Base-by-base conservation (phyloP, 2,797 vertebrate species). In the Serranus cabrilla region DNA sequence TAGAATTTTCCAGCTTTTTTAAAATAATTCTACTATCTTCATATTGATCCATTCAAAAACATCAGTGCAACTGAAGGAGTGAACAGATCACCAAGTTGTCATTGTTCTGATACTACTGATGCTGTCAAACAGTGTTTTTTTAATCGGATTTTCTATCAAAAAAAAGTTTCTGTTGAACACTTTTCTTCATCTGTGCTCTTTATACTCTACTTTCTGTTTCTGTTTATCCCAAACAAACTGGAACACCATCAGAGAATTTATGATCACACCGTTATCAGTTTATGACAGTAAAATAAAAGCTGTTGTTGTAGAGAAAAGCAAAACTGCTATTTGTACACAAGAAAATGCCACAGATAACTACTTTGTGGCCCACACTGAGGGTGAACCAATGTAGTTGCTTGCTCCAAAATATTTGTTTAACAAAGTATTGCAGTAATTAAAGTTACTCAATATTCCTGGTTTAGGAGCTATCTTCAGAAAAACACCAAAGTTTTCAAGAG, bases 81-180 rank as follows among this genome's bases (percentile, higher is more conserved):
- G 11, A 46, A 39, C 17, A 1, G 12, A 34, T 37, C 20, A 23
- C 2, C 5, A n/a, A 14, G 37, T 17, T 43, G 23, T 5, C 7
- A 18, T 39, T 14, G 37, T 59, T 57, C 37, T 61, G 14, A 20
- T 54, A 47, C 11, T 61, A 57, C 13, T 5, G 2, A 27, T 11
- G 13, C 14, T 34, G 1, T 71, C 21, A 69, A 63, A 57, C 7
- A 21, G 13, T 8, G 51, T 37, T 39, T 27, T 74, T 81, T 45
- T 54, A 2, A 21, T 42, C 47, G 3, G 20, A 39, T 50, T 75
- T 56, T 71, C 25, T 49, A 12, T 50, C 34, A 17, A 0, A 21
- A 16, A 17, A 20, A 13, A 12, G 4, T 11, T n/a, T 69, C 3
- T 58, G 17, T 27, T 55, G 34, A 43, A 17, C 11, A 49, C 6